Evolutionary conservation across 2,888 invertebrate genomes (phyloP).

Genomic region (Blomia tropicalis): DNA sequence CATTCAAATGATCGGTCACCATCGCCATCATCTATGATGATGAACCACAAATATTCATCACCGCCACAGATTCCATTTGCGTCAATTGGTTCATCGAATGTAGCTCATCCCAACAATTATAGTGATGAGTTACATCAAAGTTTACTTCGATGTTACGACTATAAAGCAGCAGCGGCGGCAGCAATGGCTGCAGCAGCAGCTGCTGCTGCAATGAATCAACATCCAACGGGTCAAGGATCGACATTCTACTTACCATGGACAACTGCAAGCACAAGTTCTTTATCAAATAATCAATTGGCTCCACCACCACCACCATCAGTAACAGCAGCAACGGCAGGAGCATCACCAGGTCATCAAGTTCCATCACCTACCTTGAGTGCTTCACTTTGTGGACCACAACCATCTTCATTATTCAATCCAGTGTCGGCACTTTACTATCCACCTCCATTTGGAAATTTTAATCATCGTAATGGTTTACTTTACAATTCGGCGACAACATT

Average conservation of each 20-base stretch:
- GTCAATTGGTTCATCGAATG: not conserved
- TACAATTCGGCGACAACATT: not conserved
- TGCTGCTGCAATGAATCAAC: not conserved
- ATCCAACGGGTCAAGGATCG: not conserved
- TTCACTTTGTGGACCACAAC: not conserved
- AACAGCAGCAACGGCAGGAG: too few relatives aligned
- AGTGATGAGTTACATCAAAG: not conserved
- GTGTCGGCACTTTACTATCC: not conserved
- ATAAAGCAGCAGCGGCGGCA: conserved; percentile 8
- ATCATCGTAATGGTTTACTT: not conserved
- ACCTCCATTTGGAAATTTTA: not conserved
- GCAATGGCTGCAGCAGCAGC: conserved; percentile 13
- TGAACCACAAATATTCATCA: not conserved
- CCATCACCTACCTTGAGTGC: too few relatives aligned
- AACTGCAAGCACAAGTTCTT: not conserved
- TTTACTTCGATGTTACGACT: conserved; percentile 9
- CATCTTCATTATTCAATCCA: not conserved
- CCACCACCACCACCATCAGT: too few relatives aligned
- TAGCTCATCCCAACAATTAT: not conserved
- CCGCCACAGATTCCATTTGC: not conserved
- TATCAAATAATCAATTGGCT: not conserved
- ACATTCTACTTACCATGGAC: conserved; percentile 4
- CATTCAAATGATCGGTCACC: not conserved
- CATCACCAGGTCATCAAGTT: too few relatives aligned
- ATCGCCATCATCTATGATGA: not conserved